These are phyloP conservation scores for Pachycephus smyrnensis DNA, from an alignment of 2,888 invertebrate genomes.

Conservation along the genomic window DNA sequence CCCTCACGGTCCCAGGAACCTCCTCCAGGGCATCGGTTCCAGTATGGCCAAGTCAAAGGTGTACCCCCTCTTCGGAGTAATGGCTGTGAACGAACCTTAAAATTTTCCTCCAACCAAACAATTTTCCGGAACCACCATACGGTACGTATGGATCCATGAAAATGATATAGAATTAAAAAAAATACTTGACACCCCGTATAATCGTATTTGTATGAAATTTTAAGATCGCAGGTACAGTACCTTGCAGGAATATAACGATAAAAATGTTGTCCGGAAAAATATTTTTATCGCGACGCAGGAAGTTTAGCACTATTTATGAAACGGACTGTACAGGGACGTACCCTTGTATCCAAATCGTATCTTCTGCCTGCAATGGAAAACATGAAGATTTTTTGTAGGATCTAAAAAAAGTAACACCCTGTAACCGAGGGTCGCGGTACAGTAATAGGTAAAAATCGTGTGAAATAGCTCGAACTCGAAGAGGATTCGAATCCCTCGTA, in stretches of 20 bases:
- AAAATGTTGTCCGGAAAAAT: too few species aligned
- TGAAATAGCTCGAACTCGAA: slow-evolving; percentile 1
- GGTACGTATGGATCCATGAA: too few species aligned
- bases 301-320: neutral
- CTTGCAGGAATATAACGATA: too few species aligned
- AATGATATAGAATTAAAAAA: too few species aligned
- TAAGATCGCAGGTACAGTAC: too few species aligned
- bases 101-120: neutral
- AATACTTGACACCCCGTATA: neutral
- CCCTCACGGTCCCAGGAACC: slow-evolving; percentile 5
- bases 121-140: too few species aligned
- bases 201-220: neutral
- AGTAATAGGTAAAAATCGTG: neutral
- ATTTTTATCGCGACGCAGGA: too few species aligned
- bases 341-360: neutral
- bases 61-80: neutral
- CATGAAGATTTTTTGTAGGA: neutral
- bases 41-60: neutral
- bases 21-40: neutral
- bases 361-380: neutral
- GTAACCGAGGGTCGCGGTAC: neutral
- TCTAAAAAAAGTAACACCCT: neutral
- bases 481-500: neutral
- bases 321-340: neutral
- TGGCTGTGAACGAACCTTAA: neutral